phyloP scores from a whole-genome alignment of 2,888 invertebrate genomes.

The Disparrhopalites patrizii region DNA sequence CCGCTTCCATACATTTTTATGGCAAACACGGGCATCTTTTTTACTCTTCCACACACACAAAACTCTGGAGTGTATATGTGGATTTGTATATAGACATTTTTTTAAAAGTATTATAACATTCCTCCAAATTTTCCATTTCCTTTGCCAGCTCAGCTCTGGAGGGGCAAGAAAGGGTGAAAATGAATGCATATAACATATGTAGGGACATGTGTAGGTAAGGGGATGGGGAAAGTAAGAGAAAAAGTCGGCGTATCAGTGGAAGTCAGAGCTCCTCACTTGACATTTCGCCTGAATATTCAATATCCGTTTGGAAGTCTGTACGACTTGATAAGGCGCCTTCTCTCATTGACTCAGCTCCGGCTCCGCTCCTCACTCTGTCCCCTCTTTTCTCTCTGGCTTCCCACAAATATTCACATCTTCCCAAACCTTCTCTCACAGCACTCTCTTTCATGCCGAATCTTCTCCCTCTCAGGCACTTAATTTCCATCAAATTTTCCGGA shows the following conservation, averaged over 20 bases:
- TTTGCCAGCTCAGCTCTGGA: too few species aligned
- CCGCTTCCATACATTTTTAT: constrained; percentile 36
- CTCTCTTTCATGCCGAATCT: too few species aligned
- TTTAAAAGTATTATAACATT: too few species aligned
- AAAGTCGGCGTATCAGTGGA: constrained; percentile 18
- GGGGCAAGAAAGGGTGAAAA: too few species aligned
- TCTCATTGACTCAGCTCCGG: constrained; percentile 9
- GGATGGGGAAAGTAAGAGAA: not conserved
- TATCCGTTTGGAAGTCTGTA: constrained; percentile 34
- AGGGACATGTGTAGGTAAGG: not conserved
- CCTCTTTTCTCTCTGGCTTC: not conserved
- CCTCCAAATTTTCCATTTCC: too few species aligned
- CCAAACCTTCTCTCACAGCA: not conserved
- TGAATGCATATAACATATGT: too few species aligned
- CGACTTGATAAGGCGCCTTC: constrained; percentile 38
- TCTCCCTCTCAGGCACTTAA: too few species aligned
- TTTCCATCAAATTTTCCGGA: too few species aligned
- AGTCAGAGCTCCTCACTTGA: constrained; percentile 32
- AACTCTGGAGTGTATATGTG: too few species aligned
- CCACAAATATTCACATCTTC: too few species aligned
- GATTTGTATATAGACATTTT: too few species aligned
- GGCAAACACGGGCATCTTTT: constrained; percentile 28
- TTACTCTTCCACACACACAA: not conserved
- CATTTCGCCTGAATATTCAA: constrained; percentile 44
- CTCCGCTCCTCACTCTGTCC: not conserved